Percentiles rank a stretch among this genome's conserved stretches.
Evolutionary conservation across 2,888 invertebrate species (phyloP).

Genomic region (Tenodera sinensis): DNA sequence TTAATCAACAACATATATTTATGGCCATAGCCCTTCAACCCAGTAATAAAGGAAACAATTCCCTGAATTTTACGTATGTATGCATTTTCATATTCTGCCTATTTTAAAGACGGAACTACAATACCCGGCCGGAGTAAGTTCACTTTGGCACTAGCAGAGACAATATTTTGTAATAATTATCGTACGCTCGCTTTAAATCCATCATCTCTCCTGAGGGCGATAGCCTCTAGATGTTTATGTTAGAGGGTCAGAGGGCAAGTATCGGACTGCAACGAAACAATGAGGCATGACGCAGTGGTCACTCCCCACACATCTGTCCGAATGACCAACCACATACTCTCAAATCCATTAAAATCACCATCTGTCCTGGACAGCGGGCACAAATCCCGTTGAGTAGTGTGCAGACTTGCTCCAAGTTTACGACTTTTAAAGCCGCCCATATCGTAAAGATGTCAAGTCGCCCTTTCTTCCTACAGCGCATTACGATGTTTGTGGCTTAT

Average conservation of each 20-base stretch:
- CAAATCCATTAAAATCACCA: background rate
- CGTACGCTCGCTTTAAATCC: background rate
- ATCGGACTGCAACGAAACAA: background rate
- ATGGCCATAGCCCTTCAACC: too few relatives aligned
- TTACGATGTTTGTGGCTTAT: background rate
- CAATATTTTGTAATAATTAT: too few relatives aligned
- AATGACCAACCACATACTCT: background rate
- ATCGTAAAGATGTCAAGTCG: background rate
- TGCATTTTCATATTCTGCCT: too few relatives aligned
- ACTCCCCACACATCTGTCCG: conserved; percentile 6
- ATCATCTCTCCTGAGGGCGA: background rate
- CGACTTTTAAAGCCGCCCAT: background rate
- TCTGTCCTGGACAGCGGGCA: background rate
- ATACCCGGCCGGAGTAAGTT: too few relatives aligned
- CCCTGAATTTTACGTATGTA: too few relatives aligned
- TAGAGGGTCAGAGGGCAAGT: background rate
- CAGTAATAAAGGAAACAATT: too few relatives aligned
- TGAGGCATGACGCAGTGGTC: background rate
- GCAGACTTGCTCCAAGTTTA: background rate
- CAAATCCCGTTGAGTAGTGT: background rate
- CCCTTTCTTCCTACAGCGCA: background rate
- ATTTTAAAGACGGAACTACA: too few relatives aligned
- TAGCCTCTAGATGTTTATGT: background rate
- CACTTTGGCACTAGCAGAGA: too few relatives aligned
- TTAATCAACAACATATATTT: too few relatives aligned